Evolutionary conservation across 2,888 invertebrate species (phyloP), one percentile per base, ranked within the genome.

Genomic region (Anorthoa munda): DNA sequence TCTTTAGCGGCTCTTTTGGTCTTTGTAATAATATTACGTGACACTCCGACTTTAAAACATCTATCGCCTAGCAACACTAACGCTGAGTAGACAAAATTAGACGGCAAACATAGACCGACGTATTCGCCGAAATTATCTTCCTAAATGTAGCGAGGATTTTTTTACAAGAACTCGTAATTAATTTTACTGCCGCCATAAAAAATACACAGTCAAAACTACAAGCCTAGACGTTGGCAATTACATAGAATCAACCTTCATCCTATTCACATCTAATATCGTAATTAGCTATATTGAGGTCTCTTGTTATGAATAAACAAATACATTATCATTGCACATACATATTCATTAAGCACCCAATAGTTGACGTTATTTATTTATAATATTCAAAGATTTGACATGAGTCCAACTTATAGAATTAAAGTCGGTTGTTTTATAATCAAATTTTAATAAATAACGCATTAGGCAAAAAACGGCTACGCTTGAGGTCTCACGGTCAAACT

Each of bases 361-460:
- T 86, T 86, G 86, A 85, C 85, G 82, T 86, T 92, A 92, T 93
- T 93, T 92, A 93, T 93, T 90, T 89, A 86, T 90, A 88, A 90
- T 90, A 89, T 86, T 90, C 90, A 85, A 86, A 89, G 87, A 89
- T 93, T 91, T 92, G 93, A 94, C 93, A 91, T 84, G 90, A 90
- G 89, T 89, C 90, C 88, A 85, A 88, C 90, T 92, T 90, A 88
- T 89, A 90, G 90, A 91, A 93, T 93, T 92, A 92, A 92, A 87
- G 92, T 92, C 77, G 90, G 92, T 92, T 94, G 88, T 94, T 94
- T 94, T 93, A 93, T 92, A 93, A 92, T 93, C 87, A 93, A 93
- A 96, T 95, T 95, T 95, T 95, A 93, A 96, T 95, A 95, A 95
- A 95, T 95, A 94, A 93, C 92, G 90, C 95, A 95, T 96, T 94